Conservation (phyloP, 2,113 vertebrate genomes). For the Pogonocichla stellata region DNA sequence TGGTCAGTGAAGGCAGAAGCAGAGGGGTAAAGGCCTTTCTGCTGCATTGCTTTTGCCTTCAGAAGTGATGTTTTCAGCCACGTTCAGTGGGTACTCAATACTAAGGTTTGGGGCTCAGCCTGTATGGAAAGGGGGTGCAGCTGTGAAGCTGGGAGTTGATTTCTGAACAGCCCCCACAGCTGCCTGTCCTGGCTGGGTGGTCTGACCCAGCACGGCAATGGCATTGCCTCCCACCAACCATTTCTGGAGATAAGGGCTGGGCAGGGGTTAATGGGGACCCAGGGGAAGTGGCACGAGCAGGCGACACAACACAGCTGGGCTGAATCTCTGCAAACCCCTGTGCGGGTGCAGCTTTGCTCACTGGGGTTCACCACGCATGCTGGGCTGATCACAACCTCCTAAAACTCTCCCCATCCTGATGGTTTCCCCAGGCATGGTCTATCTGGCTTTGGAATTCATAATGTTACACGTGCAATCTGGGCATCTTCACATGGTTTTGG, state of each 20-base stretch:
- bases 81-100: background rate
- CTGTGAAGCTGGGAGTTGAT: background rate
- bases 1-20: slow-evolving; percentile 1
- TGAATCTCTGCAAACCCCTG: background rate
- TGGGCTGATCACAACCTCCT: fast-evolving
- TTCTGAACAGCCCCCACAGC: background rate
- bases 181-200: background rate
- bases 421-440: background rate
- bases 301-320: background rate
- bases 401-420: background rate
- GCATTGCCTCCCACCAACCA: background rate
- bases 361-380: background rate
- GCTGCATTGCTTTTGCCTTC: background rate
- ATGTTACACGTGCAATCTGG: fast-evolving
- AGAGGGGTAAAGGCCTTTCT: background rate
- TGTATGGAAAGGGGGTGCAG: fast-evolving
- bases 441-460: fast-evolving
- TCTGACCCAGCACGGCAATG: background rate
- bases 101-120: background rate
- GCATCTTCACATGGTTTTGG: background rate
- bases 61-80: background rate
- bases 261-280: background rate
- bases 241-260: background rate
- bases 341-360: fast-evolving
- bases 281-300: background rate